A percentile compares a stretch with the other conserved stretches of the same genome.
Conservation (phyloP, 1,140 invertebrate genomes). For the Musca domestica region DNA sequence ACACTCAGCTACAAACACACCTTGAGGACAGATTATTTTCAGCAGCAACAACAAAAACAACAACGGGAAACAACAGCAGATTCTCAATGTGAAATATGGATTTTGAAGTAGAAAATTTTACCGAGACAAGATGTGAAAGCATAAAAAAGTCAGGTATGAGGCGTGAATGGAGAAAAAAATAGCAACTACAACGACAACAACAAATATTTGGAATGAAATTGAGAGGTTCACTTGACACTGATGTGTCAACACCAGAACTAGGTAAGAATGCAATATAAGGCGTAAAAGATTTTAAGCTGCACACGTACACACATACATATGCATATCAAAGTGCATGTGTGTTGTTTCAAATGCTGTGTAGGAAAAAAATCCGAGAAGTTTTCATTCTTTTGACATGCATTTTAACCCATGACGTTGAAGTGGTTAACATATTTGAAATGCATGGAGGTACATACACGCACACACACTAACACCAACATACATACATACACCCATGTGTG, state of each 20-base stretch:
- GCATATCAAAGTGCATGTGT: too few species aligned
- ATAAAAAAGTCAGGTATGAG: too few species aligned
- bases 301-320: not conserved
- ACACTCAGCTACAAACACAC: conserved; percentile 8
- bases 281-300: too few species aligned
- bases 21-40: conserved; percentile 19
- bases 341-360: too few species aligned
- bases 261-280: not conserved
- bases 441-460: too few species aligned
- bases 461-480: too few species aligned
- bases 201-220: not conserved
- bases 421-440: too few species aligned
- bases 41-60: not conserved
- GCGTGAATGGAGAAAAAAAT: not conserved
- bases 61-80: not conserved
- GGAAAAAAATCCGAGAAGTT: too few species aligned
- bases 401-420: too few species aligned
- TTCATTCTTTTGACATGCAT: too few species aligned
- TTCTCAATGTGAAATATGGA: not conserved
- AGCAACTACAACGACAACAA: not conserved
- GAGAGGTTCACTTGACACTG: conserved; percentile 18
- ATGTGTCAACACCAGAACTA: conserved; percentile 18
- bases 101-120: not conserved
- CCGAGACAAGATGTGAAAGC: not conserved
- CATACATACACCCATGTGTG: too few species aligned